Percentiles rank a stretch among this genome's conserved stretches.
These are phyloP conservation scores for Ctenopoma kingsleyae DNA, from an alignment of 2,797 vertebrate species.

Conservation along the genomic window DNA sequence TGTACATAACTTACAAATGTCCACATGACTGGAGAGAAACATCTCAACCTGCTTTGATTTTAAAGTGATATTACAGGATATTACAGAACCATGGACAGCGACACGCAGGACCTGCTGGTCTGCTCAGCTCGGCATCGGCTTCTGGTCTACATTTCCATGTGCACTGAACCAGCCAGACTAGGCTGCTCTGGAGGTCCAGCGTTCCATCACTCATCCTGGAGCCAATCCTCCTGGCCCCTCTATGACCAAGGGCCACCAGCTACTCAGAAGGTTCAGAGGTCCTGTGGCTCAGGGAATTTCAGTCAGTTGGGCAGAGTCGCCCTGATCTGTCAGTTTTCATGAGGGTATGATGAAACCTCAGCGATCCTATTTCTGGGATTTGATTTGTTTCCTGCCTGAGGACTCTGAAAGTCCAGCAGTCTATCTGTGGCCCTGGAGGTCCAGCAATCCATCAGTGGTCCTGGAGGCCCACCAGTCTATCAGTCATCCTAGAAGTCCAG, in stretches of 20 bases:
- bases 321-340: background rate
- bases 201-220: background rate
- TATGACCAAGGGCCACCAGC: background rate
- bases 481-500: background rate
- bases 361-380: background rate
- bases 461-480: background rate
- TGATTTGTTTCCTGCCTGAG: background rate
- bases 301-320: no score
- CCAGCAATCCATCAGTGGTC: background rate
- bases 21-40: constrained; percentile 5
- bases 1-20: constrained; percentile 38
- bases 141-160: background rate
- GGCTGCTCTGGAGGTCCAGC: background rate
- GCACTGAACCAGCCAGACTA: background rate
- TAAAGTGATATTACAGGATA: constrained; percentile 8
- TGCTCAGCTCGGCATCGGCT: background rate
- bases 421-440: background rate
- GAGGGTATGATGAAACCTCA: background rate
- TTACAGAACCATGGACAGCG: constrained; percentile 84
- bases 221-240: constrained; percentile 8
- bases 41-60: constrained; percentile 16
- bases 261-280: background rate
- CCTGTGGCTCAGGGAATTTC: no score
- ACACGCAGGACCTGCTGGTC: constrained; percentile 12
- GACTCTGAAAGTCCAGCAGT: background rate